A percentile compares a stretch with the other conserved stretches of the same genome.
Conservation (phyloP, 2,888 invertebrate species). For the Masnerella sp. region DNA sequence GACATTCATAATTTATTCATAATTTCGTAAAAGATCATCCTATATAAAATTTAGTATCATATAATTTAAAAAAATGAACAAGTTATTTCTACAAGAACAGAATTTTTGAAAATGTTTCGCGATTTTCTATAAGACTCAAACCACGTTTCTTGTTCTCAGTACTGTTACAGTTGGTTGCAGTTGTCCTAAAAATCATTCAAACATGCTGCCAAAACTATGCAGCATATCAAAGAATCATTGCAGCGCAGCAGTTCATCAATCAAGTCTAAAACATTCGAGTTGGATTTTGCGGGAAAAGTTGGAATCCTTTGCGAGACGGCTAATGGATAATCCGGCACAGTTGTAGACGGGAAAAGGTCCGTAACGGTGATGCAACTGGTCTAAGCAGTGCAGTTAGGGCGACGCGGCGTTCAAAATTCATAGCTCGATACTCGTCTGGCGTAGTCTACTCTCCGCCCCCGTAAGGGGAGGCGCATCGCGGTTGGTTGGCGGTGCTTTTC, state of each 20-base stretch:
- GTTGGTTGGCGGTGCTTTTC: constrained; percentile 75
- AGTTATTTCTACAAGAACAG: too few species aligned
- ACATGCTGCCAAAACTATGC: neutral
- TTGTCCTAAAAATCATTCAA: too few species aligned
- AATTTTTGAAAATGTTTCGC: too few species aligned
- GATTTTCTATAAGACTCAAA: too few species aligned
- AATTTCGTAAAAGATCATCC: too few species aligned
- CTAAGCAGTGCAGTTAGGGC: constrained; percentile 45
- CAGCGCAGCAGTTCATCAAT: neutral
- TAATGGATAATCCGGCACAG: constrained; percentile 13
- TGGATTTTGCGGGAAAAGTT: constrained; percentile 18
- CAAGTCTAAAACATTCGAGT: constrained; percentile 11
- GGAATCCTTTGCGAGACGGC: neutral
- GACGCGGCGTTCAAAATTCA: constrained; percentile 45
- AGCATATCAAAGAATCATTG: too few species aligned
- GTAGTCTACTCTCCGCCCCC: constrained; percentile 40
- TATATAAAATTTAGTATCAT: too few species aligned
- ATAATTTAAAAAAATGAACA: too few species aligned
- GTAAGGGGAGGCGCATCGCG: constrained; percentile 64
- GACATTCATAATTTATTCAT: too few species aligned
- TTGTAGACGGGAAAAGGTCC: constrained; percentile 17
- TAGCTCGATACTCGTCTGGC: constrained; percentile 32
- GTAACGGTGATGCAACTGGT: constrained; percentile 22
- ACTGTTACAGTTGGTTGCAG: too few species aligned
- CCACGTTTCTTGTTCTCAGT: too few species aligned